Evolutionary conservation across 2,797 vertebrate genomes (phyloP).

Genomic region (Lophius americanus): DNA sequence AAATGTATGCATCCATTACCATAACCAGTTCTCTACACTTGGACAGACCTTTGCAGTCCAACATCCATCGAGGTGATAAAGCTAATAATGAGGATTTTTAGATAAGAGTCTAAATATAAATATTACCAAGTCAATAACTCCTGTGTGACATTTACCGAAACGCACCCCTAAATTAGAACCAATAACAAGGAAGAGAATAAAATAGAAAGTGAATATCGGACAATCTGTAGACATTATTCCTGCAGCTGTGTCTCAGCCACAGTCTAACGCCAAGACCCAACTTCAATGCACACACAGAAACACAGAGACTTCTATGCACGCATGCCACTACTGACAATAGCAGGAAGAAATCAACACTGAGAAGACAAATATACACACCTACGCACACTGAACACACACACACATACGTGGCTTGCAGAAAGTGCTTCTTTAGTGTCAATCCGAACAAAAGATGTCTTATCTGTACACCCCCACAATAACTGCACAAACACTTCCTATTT

Average conservation of each 20-base stretch:
- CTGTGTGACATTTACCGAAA: too few species aligned
- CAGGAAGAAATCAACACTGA: conserved; percentile 69
- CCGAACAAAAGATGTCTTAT: conserved; percentile 36
- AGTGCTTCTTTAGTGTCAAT: conserved; percentile 23
- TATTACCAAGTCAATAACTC: too few species aligned
- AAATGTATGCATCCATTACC: too few species aligned
- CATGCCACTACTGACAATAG: conserved; percentile 61
- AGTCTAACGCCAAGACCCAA: conserved; percentile 35
- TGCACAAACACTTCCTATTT: conserved; percentile 27
- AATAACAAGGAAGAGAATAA: neutral
- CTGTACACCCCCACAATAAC: conserved; percentile 31
- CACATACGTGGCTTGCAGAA: conserved; percentile 12
- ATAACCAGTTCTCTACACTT: too few species aligned
- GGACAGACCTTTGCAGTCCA: too few species aligned
- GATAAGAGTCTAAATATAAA: too few species aligned
- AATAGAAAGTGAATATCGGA: neutral
- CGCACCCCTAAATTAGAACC: too few species aligned
- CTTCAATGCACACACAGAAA: conserved; percentile 23
- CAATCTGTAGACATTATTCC: neutral
- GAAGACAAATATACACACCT: conserved; percentile 29
- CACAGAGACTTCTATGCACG: conserved; percentile 44
- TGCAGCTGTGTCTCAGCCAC: conserved; percentile 23
- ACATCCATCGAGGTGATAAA: too few species aligned
- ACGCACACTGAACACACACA: conserved; percentile 27
- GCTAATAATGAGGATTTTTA: too few species aligned